Conservation (phyloP, 2,888 invertebrate species). For the Chloromyia formosa region DNA sequence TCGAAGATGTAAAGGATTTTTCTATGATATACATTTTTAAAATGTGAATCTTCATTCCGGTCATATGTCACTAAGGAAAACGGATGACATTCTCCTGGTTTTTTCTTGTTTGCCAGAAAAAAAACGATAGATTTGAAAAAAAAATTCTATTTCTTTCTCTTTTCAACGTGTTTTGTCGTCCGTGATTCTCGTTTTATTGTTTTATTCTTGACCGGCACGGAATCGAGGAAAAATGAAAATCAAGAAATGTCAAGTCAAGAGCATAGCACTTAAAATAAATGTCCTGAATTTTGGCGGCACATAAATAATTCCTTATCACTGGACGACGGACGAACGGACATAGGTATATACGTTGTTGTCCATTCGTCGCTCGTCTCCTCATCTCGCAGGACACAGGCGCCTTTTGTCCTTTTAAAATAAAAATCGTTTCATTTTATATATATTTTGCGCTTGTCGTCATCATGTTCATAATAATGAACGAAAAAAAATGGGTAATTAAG, state of each 20-base stretch:
- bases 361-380: slow-evolving; percentile 22
- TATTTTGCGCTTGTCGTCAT: slow-evolving; percentile 48
- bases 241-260: slow-evolving; percentile 39
- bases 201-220: not conserved
- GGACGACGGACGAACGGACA: slow-evolving; percentile 41
- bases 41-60: slow-evolving; percentile 31
- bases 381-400: slow-evolving; percentile 44
- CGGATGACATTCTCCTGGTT: not conserved
- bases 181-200: not conserved
- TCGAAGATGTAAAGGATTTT: slow-evolving; percentile 12
- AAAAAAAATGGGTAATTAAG: slow-evolving; percentile 41
- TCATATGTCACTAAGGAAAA: slow-evolving; percentile 36
- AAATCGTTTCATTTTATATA: slow-evolving; percentile 47
- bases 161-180: slow-evolving; percentile 2
- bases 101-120: not conserved
- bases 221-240: slow-evolving; percentile 19
- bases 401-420: slow-evolving; percentile 37
- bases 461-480: slow-evolving; percentile 23
- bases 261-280: slow-evolving; percentile 41
- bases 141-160: slow-evolving; percentile 34
- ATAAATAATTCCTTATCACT: slow-evolving; percentile 51
- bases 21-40: slow-evolving; percentile 10
- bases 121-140: slow-evolving; percentile 18
- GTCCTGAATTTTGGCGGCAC: slow-evolving; percentile 50
- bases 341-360: not conserved